These are phyloP conservation scores for Orientallactaga sibirica DNA, from an alignment of 2,797 vertebrate genomes.

Conservation along the genomic window DNA sequence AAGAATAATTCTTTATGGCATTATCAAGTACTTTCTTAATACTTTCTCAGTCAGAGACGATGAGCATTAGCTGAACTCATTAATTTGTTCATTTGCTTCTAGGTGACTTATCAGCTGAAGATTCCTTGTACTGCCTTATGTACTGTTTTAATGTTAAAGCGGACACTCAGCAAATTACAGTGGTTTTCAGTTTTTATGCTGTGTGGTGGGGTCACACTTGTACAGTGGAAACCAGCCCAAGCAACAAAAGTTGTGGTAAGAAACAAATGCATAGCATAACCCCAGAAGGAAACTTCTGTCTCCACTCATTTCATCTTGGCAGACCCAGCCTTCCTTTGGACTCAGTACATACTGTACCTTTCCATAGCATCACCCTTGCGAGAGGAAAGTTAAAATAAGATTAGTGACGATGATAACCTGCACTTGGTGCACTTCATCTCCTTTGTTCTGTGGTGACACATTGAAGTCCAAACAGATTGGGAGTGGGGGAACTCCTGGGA, in stretches of 20 bases:
- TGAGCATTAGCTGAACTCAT: constrained; percentile 27
- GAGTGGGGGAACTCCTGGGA: too few species aligned
- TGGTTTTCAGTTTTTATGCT: constrained; percentile 98
- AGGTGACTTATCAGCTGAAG: constrained; percentile 99
- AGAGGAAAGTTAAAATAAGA: too few species aligned
- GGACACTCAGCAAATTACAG: constrained; percentile 94
- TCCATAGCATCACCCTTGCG: too few species aligned
- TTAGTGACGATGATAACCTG: too few species aligned
- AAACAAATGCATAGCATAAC: background rate
- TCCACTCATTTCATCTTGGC: background rate
- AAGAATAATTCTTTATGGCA: constrained; percentile 15
- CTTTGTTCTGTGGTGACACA: background rate
- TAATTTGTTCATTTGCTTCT: background rate
- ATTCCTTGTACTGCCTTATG: constrained; percentile 98
- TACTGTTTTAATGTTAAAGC: constrained; percentile 96
- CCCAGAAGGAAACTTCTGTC: background rate
- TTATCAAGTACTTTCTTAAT: background rate
- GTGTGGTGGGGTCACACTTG: constrained; percentile 95
- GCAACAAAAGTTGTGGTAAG: constrained; percentile 95
- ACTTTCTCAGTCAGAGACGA: constrained; percentile 18
- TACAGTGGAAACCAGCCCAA: constrained; percentile 96
- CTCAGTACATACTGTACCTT: too few species aligned
- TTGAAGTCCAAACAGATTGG: too few species aligned
- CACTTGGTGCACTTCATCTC: background rate
- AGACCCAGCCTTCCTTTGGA: too few species aligned